Evolutionary conservation across 2,113 vertebrate genomes (phyloP).

Genomic region (Nanorana parkeri): DNA sequence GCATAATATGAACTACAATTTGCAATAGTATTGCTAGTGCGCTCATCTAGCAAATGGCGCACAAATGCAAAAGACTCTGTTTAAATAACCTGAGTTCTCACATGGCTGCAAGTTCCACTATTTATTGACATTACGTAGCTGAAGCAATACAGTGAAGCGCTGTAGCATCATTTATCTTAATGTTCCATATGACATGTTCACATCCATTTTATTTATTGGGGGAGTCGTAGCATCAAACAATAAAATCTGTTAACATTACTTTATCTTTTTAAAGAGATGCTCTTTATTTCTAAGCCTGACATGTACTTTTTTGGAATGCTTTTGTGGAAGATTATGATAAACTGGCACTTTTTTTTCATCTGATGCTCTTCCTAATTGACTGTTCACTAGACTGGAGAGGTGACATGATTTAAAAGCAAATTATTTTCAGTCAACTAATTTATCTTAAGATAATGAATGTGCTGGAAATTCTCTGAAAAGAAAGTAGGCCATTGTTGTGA

Average conservation of each 20-base stretch:
- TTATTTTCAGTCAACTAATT: conserved; percentile 60
- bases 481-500: conserved; percentile 57
- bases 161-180: background rate
- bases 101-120: background rate
- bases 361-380: conserved; percentile 56
- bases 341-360: conserved; percentile 22
- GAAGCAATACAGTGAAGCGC: background rate
- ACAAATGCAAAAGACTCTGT: too few species aligned
- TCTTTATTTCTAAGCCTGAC: conserved; percentile 49
- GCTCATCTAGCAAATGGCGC: too few species aligned
- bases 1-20: too few species aligned
- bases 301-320: conserved; percentile 55
- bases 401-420: conserved; percentile 59
- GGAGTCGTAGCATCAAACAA: conserved; percentile 6
- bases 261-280: conserved; percentile 22
- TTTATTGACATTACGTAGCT: background rate
- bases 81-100: too few species aligned
- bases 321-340: conserved; percentile 45
- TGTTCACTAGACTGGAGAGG: background rate
- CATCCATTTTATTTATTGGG: background rate
- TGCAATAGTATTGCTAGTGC: too few species aligned
- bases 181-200: conserved; percentile 10
- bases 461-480: background rate
- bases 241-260: conserved; percentile 18
- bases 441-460: conserved; percentile 61